Evolutionary conservation across 2,113 vertebrate genomes (phyloP).

Genomic region (Solenodon paradoxus): DNA sequence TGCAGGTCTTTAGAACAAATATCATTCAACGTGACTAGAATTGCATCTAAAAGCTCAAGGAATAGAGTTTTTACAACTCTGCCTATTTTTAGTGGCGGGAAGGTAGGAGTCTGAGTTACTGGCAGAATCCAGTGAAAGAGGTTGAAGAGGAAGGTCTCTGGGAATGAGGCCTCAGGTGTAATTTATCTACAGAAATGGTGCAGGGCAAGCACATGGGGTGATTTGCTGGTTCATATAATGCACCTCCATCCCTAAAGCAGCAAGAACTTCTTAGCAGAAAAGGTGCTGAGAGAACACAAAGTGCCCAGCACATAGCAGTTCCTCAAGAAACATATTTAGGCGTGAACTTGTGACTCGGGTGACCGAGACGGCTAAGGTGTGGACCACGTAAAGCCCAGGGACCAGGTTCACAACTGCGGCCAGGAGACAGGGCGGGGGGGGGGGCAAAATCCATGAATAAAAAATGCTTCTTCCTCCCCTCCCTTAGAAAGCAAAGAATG

Average conservation of each 20-base stretch:
- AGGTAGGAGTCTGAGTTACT: not conserved
- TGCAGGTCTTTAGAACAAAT: not conserved
- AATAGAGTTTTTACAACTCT: not conserved
- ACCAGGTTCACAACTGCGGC: too few species aligned
- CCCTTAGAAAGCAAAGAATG: too few species aligned
- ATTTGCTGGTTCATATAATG: not conserved
- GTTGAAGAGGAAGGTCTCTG: not conserved
- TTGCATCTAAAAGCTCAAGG: not conserved
- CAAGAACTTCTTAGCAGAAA: not conserved
- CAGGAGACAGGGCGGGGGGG: too few species aligned
- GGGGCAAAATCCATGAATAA: too few species aligned
- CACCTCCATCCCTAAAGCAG: not conserved
- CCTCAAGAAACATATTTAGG: not conserved
- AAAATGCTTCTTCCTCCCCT: too few species aligned
- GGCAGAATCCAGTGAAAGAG: conserved; percentile 54
- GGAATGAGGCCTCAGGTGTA: not conserved
- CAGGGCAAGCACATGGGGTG: not conserved
- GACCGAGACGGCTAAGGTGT: too few species aligned
- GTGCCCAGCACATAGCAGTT: not conserved
- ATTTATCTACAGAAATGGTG: not conserved
- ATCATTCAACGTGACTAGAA: not conserved
- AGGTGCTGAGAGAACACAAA: not conserved
- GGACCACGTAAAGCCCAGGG: too few species aligned
- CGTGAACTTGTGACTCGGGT: too few species aligned
- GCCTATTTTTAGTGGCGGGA: conserved; percentile 25